Percentiles rank a stretch among this genome's conserved stretches.
phyloP scores from a whole-genome alignment of 2,113 vertebrate genomes.

The Rhadina sibilatrix region DNA sequence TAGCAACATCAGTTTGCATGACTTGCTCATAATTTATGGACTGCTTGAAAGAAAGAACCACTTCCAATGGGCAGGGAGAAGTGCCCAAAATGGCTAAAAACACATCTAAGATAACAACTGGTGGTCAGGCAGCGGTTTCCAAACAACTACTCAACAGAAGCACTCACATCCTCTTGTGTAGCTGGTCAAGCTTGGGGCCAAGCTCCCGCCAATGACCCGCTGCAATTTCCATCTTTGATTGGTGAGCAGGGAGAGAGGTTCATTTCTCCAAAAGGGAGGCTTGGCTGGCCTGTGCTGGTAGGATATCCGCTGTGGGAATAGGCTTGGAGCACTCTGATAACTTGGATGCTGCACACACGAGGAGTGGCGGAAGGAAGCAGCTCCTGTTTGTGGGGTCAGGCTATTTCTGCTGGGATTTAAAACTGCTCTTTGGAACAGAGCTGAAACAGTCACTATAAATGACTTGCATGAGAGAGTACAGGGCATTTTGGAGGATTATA shows the following conservation, averaged over 20 bases:
- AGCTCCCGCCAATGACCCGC: background rate
- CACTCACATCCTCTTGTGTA: conserved; percentile 55
- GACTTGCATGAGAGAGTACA: background rate
- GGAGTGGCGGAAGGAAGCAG: conserved; percentile 23
- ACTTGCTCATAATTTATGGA: conserved; percentile 51
- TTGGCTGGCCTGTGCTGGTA: background rate
- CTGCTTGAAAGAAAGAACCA: conserved; percentile 40
- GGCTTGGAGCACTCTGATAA: background rate
- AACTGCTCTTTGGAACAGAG: background rate
- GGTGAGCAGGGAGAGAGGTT: background rate
- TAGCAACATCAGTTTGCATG: conserved; percentile 6
- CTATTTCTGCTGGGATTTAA: conserved; percentile 30
- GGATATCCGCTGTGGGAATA: background rate
- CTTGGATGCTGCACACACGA: background rate
- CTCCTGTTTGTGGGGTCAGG: background rate
- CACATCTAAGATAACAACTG: conserved; percentile 48
- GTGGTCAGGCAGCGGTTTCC: conserved; percentile 53
- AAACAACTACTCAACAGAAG: conserved; percentile 53
- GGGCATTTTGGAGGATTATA: conserved; percentile 42
- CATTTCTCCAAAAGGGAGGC: background rate
- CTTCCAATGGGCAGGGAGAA: conserved; percentile 54
- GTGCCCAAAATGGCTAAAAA: conserved; percentile 49
- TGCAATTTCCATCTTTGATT: conserved; percentile 48
- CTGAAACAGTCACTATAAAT: conserved; percentile 38
- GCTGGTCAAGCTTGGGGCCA: conserved; percentile 35